Evolutionary conservation across 2,113 vertebrate genomes (phyloP), one percentile per base, ranked within the genome.

Genomic region (Oryzias melastigma): DNA sequence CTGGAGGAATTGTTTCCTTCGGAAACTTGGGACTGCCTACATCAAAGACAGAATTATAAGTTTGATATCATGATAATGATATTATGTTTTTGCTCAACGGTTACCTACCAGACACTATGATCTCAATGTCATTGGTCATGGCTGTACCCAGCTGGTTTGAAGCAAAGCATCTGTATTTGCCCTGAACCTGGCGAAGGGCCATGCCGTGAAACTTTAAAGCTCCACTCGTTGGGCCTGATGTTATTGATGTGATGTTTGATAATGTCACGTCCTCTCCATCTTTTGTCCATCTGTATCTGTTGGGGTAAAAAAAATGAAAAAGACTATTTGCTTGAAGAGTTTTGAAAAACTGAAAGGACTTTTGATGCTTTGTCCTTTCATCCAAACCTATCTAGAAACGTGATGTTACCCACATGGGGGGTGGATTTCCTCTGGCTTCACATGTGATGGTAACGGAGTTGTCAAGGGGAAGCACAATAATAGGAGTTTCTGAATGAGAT

Each of bases 161-260:
- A 1, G 94, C 96, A n/a, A 91, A 95, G 73, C 97, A 99, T 57
- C 90, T 91, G n/a, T 97, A 99, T 84, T 85, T 95, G 40, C 97
- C 97, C 74, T 94, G 90, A 49, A 94, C 94, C 53, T 76, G 54
- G 16, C 66, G 58, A 25, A 94, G 85, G 43, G 92, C 85, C 0
- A 92, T 92, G 3, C 83, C 91, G 24, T 91, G 89, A 72, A 99
- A 93, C 57, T 83, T 82, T 62, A 99, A 95, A 0, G 84, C 94
- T 16, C 96, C 96, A 13, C 89, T 91, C 73, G 79, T 87, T 35
- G 81, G 89, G 1, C 79, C 71, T 5, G 64, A 27, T 45, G 81
- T 80, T 71, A 93, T 85, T 52, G 85, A 90, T 0, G 90, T 53
- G 50, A 94, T 80, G 35, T 89, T 84, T 0, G 81, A 76, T 14